Evolutionary conservation across 2,888 invertebrate genomes (phyloP), one percentile per base, ranked within the genome.

Genomic region (Catocala fraxini): DNA sequence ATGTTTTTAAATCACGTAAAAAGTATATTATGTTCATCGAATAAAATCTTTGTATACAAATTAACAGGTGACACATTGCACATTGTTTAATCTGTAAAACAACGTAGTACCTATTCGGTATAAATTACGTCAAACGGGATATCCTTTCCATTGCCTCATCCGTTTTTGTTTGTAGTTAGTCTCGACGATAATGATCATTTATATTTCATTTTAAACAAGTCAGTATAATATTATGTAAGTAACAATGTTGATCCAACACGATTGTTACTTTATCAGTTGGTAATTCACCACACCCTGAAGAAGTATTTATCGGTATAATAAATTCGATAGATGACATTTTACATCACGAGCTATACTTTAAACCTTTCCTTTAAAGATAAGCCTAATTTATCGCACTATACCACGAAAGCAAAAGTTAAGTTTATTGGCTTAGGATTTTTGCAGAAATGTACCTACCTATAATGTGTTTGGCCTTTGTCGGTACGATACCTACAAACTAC

Each of bases 61-160:
- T 45, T 13, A 45, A 13, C 45, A 13, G 13, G 6, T 45, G 11
- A 12, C 7, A 12, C 12, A 10, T 47, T 5, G 2, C 25, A 47
- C 25, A 34, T 49, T n/a, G 5, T 34, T 49, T 33, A n/a, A 35
- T 12, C 5, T 49, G 4, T n/a, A 34, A 34, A 49, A 34, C 46
- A 43, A 34, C 46, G 53, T 42, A 53, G 45, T 53, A 59, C 25
- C 12, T 49, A 25, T 47, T 13, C 2, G 35, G 35, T 6, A 45
- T 9, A 45, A 10, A 52, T 35, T 33, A 64, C 73, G 70, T 73
- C 73, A 75, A 47, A 70, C 73, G 65, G 73, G 70, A 72, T 72
- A 59, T 75, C 62, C 70, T 62, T 39, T 63, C 54, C 55, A 63
- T 74, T 62, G 73, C 63, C 65, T 59, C 69, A 65, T 77, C 77